phyloP scores from a whole-genome alignment of 2,797 vertebrate species.

The Alcedo atthis region DNA sequence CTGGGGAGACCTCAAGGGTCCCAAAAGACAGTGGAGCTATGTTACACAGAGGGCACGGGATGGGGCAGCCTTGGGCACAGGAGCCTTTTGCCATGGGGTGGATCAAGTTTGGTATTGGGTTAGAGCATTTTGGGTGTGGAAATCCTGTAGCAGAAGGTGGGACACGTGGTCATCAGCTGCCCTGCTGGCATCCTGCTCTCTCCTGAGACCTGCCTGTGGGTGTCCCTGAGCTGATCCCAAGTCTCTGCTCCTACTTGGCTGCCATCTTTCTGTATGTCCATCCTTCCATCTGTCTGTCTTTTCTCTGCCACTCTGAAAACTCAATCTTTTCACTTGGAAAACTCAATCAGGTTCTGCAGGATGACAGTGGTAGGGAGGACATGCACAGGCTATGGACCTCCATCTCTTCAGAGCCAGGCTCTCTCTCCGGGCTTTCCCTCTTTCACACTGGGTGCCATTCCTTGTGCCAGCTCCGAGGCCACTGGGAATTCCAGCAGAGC shows the following conservation, averaged over 20 bases:
- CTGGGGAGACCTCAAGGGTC: neutral
- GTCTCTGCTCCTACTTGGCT: neutral
- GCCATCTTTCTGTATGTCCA: neutral
- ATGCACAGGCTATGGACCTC: accelerated
- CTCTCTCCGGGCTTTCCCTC: neutral
- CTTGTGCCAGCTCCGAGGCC: neutral
- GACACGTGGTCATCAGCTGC: accelerated
- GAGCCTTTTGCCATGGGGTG: neutral
- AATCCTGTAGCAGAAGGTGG: neutral
- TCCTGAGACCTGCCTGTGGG: neutral
- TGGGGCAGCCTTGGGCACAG: neutral
- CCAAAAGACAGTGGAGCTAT: neutral
- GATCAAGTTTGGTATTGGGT: neutral
- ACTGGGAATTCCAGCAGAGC: neutral
- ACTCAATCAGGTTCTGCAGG: neutral
- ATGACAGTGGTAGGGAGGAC: accelerated
- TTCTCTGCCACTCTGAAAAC: neutral
- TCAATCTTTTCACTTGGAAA: neutral
- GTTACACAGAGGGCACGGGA: neutral
- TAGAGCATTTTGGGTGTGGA: neutral
- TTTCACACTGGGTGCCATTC: neutral
- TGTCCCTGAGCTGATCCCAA: neutral
- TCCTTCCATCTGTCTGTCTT: neutral
- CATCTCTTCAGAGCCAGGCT: accelerated
- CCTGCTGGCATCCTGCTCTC: neutral